Conservation (phyloP, 2,797 vertebrate species). For the Leucoraja ocellata region DNA sequence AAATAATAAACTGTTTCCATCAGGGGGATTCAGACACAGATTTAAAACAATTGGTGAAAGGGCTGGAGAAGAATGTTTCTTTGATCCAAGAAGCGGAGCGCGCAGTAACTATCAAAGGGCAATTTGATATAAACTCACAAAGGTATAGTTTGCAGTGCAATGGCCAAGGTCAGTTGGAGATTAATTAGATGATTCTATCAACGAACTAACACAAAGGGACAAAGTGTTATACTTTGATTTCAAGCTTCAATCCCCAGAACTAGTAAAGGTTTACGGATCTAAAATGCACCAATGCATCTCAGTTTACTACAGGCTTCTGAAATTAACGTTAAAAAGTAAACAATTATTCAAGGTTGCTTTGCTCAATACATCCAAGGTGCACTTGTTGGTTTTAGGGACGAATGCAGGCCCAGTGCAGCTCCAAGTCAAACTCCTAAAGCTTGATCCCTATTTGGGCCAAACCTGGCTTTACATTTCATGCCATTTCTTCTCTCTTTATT, state of each 20-base stretch:
- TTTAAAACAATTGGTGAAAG: background rate
- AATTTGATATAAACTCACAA: background rate
- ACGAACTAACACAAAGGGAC: no score
- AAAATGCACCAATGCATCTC: no score
- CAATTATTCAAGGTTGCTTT: background rate
- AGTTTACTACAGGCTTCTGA: no score
- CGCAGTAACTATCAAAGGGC: background rate
- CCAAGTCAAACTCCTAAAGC: background rate
- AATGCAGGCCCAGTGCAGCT: background rate
- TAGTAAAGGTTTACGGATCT: no score
- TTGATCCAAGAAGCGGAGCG: background rate
- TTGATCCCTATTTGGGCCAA: background rate
- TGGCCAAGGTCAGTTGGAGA: background rate
- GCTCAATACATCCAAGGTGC: background rate
- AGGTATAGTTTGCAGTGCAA: background rate
- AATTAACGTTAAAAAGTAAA: no score
- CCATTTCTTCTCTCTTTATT: no score
- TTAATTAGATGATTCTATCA: background rate
- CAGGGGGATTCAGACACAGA: background rate
- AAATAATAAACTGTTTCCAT: background rate
- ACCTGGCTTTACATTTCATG: background rate
- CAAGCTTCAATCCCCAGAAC: no score
- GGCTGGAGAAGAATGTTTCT: background rate
- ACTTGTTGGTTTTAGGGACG: background rate
- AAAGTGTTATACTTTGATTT: background rate